Evolutionary conservation across 2,113 vertebrate species (phyloP).

Genomic region (Psammodynastes pulverulentus): DNA sequence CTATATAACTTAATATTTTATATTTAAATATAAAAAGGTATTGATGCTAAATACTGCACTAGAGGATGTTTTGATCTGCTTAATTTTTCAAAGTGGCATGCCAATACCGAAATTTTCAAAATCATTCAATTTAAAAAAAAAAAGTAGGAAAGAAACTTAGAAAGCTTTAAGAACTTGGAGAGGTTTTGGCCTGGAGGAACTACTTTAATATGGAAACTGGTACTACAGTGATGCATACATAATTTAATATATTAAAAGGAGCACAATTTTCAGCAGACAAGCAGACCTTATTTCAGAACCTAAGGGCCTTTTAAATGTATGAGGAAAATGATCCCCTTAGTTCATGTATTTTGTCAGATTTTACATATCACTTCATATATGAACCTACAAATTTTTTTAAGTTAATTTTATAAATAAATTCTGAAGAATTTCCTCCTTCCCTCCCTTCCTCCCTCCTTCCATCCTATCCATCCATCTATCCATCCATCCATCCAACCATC

Average conservation of each 20-base stretch:
- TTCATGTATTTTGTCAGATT: slow-evolving; percentile 33
- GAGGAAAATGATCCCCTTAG: slow-evolving; percentile 38
- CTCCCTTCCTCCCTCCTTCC: neutral
- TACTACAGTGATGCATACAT: slow-evolving; percentile 32
- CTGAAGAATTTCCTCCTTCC: neutral
- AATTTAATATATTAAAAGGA: slow-evolving; percentile 42
- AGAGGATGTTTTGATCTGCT: slow-evolving; percentile 24
- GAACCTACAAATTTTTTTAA: neutral
- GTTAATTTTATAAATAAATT: slow-evolving; percentile 6
- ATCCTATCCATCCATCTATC: neutral
- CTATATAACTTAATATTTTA: slow-evolving; percentile 29
- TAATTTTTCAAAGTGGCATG: slow-evolving; percentile 27
- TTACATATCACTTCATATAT: slow-evolving; percentile 15
- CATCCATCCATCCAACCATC: too few species aligned
- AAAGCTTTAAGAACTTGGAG: slow-evolving; percentile 45
- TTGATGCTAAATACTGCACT: slow-evolving; percentile 6
- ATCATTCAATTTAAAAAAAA: neutral
- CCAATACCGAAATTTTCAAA: neutral
- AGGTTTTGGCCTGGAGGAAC: slow-evolving; percentile 44
- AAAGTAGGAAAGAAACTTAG: slow-evolving; percentile 22
- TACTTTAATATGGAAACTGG: slow-evolving; percentile 47
- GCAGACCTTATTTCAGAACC: slow-evolving; percentile 26
- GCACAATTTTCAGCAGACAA: slow-evolving; percentile 38
- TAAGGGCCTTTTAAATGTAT: slow-evolving; percentile 31
- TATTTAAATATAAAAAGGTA: neutral